phyloP scores from a whole-genome alignment of 2,888 invertebrate genomes.

The Cerastoderma edule region DNA sequence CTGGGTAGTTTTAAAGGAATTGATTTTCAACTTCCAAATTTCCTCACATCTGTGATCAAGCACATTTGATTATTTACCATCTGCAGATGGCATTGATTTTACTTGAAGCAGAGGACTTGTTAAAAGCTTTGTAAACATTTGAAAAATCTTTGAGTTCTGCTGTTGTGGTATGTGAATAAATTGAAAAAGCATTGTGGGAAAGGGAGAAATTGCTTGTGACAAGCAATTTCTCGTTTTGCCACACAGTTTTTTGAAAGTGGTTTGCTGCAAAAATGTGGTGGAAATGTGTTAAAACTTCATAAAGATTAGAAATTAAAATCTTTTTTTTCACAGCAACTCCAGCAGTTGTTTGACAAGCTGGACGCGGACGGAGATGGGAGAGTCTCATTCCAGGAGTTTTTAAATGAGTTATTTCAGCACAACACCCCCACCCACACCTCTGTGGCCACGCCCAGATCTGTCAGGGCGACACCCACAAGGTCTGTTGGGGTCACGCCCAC shows the following conservation, averaged over 20 bases:
- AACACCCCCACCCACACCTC: conserved; percentile 41
- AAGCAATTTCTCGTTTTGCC: conserved; percentile 13
- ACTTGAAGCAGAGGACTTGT: too few relatives aligned
- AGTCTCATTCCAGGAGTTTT: conserved; percentile 88
- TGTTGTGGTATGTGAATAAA: too few relatives aligned
- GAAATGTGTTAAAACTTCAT: neutral
- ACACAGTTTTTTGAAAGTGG: neutral
- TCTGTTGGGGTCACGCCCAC: conserved; percentile 56
- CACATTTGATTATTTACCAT: too few relatives aligned
- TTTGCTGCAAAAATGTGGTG: neutral
- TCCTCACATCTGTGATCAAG: too few relatives aligned
- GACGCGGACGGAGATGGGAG: conserved; percentile 87
- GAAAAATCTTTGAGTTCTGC: too few relatives aligned
- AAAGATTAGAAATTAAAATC: neutral
- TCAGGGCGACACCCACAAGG: neutral
- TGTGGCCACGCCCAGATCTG: conserved; percentile 24
- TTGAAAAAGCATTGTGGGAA: neutral
- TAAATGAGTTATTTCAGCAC: conserved; percentile 86
- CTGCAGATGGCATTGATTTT: too few relatives aligned
- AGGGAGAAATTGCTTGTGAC: neutral
- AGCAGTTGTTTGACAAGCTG: conserved; percentile 88
- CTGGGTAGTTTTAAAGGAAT: too few relatives aligned
- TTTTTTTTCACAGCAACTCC: conserved; percentile 83
- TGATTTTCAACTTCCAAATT: too few relatives aligned
- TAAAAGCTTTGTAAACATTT: too few relatives aligned